Percentiles rank a stretch among this genome's conserved stretches.
These are phyloP conservation scores for Drosophila miranda DNA, from an alignment of 1,140 invertebrate genomes.

Conservation along the genomic window DNA sequence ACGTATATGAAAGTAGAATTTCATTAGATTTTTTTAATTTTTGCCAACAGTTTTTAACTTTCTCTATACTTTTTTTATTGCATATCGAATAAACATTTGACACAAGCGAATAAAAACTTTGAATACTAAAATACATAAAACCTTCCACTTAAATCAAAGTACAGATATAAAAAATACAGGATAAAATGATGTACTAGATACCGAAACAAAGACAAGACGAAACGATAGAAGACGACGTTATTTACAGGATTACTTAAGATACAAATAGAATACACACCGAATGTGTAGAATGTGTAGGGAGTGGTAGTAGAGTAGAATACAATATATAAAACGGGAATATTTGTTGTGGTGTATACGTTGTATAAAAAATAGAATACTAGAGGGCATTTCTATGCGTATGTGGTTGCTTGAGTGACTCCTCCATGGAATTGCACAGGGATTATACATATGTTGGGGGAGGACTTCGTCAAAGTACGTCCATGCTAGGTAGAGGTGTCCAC, in stretches of 20 bases:
- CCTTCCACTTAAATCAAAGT: constrained; percentile 11
- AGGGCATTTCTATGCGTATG: constrained; percentile 54
- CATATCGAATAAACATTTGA: constrained; percentile 26
- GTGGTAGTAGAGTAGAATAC: constrained; percentile 13
- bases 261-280: constrained; percentile 23
- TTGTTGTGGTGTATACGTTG: constrained; percentile 61
- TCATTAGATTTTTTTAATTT: constrained; percentile 28
- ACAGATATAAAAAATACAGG: constrained; percentile 9
- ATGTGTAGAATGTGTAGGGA: constrained; percentile 18
- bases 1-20: constrained; percentile 29
- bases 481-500: background rate
- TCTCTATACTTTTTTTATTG: constrained; percentile 5
- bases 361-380: constrained; percentile 71
- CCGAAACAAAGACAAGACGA: constrained; percentile 34
- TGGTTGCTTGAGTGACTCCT: constrained; percentile 32
- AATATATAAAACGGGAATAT: constrained; percentile 61
- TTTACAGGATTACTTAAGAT: constrained; percentile 50
- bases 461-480: background rate
- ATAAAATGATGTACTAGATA: constrained; percentile 19
- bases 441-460: background rate
- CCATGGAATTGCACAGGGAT: constrained; percentile 67
- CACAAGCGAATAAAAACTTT: constrained; percentile 18
- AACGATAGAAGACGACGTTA: constrained; percentile 40
- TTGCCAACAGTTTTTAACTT: constrained; percentile 23
- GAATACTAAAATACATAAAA: constrained; percentile 31